phyloP scores from a whole-genome alignment of 2,113 vertebrate genomes.

The Lasiurus cinereus region DNA sequence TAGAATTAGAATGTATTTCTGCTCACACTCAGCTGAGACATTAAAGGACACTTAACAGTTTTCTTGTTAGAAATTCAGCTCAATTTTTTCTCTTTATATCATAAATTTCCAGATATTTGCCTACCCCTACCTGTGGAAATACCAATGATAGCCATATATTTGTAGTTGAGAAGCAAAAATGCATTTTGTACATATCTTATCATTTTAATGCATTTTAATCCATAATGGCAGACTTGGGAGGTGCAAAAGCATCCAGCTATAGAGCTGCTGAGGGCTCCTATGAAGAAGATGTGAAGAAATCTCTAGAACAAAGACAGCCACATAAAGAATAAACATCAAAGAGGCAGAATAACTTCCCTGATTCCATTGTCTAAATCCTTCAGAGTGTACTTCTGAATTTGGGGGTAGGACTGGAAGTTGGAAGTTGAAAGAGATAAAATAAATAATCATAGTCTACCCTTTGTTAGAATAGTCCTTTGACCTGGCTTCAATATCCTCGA shows the following conservation, averaged over 20 bases:
- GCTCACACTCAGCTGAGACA: not conserved
- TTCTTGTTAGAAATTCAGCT: not conserved
- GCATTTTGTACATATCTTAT: not conserved
- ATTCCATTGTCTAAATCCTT: not conserved
- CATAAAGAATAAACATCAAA: not conserved
- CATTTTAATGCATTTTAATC: not conserved
- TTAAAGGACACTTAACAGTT: not conserved
- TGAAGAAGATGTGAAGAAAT: not conserved
- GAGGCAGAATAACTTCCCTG: not conserved
- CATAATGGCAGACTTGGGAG: not conserved
- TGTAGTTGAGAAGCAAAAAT: not conserved
- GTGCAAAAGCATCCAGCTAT: not conserved
- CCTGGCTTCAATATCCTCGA: not conserved
- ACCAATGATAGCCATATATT: not conserved
- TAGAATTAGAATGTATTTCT: not conserved
- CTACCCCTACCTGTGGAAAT: not conserved
- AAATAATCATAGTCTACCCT: not conserved
- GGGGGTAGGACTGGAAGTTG: not conserved
- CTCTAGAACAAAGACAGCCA: not conserved
- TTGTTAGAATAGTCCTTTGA: not conserved
- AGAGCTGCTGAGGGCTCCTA: not conserved
- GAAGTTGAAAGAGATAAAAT: not conserved
- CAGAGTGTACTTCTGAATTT: not conserved
- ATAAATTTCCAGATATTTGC: not conserved
- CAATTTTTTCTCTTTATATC: not conserved